phyloP scores from a whole-genome alignment of 2,113 vertebrate genomes.

The Myrmecobius fasciatus region DNA sequence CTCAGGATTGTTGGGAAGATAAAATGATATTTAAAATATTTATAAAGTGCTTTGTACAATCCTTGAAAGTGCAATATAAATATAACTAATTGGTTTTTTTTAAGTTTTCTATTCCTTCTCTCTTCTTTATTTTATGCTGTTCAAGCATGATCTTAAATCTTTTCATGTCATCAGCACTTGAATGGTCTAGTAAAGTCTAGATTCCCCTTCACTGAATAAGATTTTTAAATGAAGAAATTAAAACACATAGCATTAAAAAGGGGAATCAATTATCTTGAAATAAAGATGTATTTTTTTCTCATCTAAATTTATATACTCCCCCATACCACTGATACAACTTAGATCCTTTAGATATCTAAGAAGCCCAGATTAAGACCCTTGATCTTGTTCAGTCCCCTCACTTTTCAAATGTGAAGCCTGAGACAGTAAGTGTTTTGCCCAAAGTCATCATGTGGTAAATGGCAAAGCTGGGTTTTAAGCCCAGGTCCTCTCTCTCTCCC shows the following conservation, averaged over 20 bases:
- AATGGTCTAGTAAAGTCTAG: neutral
- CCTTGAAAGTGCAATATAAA: neutral
- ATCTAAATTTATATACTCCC: neutral
- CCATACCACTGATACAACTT: neutral
- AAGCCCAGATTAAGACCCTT: neutral
- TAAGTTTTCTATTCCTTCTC: neutral
- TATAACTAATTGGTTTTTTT: neutral
- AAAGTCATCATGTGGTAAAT: neutral
- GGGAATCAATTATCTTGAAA: neutral
- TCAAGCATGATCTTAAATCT: neutral
- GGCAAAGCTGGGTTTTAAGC: neutral
- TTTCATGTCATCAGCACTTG: neutral
- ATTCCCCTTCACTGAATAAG: neutral
- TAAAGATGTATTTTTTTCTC: neutral
- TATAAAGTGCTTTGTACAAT: neutral
- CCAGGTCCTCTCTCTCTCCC: neutral
- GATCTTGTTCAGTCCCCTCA: neutral
- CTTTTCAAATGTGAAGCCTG: neutral
- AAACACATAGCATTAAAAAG: neutral
- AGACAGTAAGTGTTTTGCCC: neutral
- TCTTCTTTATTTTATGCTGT: neutral
- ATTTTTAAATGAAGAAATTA: neutral
- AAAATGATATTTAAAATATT: neutral
- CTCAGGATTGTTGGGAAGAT: neutral
- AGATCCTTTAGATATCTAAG: neutral